A percentile compares a stretch with the other conserved stretches of the same genome.
phyloP scores from a whole-genome alignment of 2,797 vertebrate species.

The Urocyon cinereoargenteus region DNA sequence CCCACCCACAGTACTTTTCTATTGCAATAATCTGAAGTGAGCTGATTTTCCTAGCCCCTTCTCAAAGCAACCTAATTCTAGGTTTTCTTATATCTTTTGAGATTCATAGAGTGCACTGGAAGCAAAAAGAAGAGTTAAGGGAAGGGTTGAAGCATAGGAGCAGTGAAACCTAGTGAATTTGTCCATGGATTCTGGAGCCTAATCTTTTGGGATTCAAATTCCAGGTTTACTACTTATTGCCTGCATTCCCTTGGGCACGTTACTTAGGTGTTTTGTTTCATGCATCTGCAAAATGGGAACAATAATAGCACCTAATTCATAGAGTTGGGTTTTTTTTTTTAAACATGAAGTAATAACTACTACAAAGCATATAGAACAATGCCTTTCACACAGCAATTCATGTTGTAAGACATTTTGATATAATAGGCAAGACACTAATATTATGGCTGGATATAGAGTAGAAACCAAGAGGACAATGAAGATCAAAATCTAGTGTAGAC shows the following conservation, averaged over 20 bases:
- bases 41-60: neutral
- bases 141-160: neutral
- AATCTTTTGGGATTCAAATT: conserved; percentile 26
- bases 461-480: neutral
- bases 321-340: neutral
- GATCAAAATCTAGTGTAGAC: neutral
- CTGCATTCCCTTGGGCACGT: neutral
- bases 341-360: neutral
- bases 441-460: neutral
- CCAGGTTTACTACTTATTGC: neutral
- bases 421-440: neutral
- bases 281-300: neutral
- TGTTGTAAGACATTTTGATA: neutral
- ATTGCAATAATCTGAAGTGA: neutral
- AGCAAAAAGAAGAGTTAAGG: neutral
- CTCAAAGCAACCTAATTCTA: neutral
- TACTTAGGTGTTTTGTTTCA: neutral
- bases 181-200: neutral
- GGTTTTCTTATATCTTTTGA: neutral
- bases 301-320: neutral
- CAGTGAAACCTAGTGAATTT: neutral
- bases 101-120: neutral
- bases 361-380: neutral
- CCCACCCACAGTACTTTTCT: neutral
- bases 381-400: neutral